Conservation (phyloP, 1,140 invertebrate genomes). For the Radopholus similis region DNA sequence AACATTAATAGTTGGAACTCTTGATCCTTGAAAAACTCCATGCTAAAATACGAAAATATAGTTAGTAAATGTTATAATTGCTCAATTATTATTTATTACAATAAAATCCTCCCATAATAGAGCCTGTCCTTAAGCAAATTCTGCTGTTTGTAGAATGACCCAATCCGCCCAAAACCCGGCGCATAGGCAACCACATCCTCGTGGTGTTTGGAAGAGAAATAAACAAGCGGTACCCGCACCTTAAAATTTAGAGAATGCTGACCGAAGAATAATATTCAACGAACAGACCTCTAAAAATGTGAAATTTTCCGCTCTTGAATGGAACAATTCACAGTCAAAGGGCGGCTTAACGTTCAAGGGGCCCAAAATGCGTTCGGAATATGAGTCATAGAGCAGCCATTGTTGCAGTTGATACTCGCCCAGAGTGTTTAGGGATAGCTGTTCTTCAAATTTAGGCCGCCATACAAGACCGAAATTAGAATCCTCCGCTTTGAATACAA, state of each 20-base stretch:
- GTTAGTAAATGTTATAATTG: background rate
- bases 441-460: background rate
- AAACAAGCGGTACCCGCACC: conserved; percentile 5
- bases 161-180: conserved; percentile 15
- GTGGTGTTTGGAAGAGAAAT: background rate
- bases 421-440: background rate
- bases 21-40: background rate
- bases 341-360: background rate
- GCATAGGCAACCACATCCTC: conserved; percentile 3
- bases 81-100: background rate
- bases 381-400: background rate
- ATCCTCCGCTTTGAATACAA: background rate
- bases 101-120: conserved; percentile 11
- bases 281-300: background rate
- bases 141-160: background rate
- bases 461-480: background rate
- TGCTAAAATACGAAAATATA: background rate
- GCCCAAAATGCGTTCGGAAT: background rate
- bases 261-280: background rate
- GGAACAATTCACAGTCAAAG: background rate
- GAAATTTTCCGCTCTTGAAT: background rate
- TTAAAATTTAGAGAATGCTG: background rate
- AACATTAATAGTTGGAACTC: background rate
- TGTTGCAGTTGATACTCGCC: background rate
- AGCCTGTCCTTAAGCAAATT: background rate